A percentile compares a stretch with the other conserved stretches of the same genome.
phyloP scores from a whole-genome alignment of 2,888 invertebrate genomes.

The Chloroclysta siterata region DNA sequence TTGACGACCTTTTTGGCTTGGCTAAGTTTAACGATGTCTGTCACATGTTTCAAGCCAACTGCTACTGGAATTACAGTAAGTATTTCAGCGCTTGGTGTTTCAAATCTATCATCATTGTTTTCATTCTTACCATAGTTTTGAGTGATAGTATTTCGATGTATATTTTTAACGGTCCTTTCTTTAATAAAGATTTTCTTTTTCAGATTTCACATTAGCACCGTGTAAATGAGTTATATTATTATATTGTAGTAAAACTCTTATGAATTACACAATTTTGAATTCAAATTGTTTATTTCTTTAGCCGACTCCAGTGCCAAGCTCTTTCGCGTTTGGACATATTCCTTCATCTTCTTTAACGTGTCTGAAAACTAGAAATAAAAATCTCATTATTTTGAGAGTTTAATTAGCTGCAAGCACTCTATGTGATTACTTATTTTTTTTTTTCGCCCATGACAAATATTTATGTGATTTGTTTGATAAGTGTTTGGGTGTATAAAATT shows the following conservation, averaged over 20 bases:
- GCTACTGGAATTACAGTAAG: constrained; percentile 62
- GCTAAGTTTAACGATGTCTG: constrained; percentile 69
- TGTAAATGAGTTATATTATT: constrained; percentile 2
- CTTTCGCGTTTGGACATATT: constrained; percentile 69
- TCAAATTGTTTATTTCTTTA: constrained; percentile 59
- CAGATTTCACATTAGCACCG: constrained; percentile 18
- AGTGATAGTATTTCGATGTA: background rate
- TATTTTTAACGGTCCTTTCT: background rate
- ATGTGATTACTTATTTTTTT: too few species aligned
- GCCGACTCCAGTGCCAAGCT: constrained; percentile 54
- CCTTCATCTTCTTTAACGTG: constrained; percentile 75
- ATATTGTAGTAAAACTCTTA: background rate
- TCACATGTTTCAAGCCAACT: constrained; percentile 70
- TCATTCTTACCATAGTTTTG: background rate
- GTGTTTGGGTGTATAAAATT: too few species aligned
- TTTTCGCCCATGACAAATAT: too few species aligned
- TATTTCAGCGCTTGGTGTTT: background rate
- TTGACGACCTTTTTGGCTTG: constrained; percentile 65
- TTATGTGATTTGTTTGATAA: too few species aligned
- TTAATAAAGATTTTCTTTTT: background rate
- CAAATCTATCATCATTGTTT: background rate
- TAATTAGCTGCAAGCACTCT: background rate
- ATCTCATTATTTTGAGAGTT: background rate
- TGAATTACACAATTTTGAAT: background rate
- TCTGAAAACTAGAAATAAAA: constrained; percentile 66